These are phyloP conservation scores for Strigamia maritima DNA, from an alignment of 2,888 invertebrate genomes.

Conservation along the genomic window DNA sequence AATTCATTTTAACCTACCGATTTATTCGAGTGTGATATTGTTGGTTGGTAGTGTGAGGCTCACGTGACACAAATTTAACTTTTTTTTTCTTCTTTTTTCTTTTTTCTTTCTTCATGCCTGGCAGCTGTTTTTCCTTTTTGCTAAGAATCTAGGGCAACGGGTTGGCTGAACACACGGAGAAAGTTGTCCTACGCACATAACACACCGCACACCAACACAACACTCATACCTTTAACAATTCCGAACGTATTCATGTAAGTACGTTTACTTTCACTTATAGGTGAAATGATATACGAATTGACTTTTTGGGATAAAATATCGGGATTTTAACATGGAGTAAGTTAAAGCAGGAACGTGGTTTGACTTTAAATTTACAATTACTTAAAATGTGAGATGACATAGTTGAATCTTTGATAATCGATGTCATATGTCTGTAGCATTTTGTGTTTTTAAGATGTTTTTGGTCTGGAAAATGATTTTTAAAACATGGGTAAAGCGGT, in stretches of 20 bases:
- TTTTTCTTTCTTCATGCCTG: not conserved
- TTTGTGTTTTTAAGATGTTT: not conserved
- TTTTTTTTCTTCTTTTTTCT: not conserved
- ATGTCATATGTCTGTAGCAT: not conserved
- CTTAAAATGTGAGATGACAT: not conserved
- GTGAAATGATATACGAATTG: not conserved
- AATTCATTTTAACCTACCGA: constrained; percentile 18
- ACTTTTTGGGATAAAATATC: not conserved
- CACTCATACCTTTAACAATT: constrained; percentile 4
- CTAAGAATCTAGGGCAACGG: constrained; percentile 22
- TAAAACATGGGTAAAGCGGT: not conserved
- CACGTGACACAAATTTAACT: constrained; percentile 31
- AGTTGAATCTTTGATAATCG: not conserved
- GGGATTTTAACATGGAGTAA: not conserved
- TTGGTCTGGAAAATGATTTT: not conserved
- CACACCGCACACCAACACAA: not conserved
- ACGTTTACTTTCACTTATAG: constrained; percentile 11
- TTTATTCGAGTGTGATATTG: constrained; percentile 18
- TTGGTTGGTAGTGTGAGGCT: constrained; percentile 34
- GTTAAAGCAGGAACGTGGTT: not conserved
- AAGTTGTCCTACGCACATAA: constrained; percentile 22
- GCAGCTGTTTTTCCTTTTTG: constrained; percentile 33
- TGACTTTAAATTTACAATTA: not conserved
- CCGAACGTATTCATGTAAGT: constrained; percentile 19
- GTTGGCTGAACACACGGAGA: constrained; percentile 32